phyloP scores from a whole-genome alignment of 2,797 vertebrate genomes.

The Mus minutoides region DNA sequence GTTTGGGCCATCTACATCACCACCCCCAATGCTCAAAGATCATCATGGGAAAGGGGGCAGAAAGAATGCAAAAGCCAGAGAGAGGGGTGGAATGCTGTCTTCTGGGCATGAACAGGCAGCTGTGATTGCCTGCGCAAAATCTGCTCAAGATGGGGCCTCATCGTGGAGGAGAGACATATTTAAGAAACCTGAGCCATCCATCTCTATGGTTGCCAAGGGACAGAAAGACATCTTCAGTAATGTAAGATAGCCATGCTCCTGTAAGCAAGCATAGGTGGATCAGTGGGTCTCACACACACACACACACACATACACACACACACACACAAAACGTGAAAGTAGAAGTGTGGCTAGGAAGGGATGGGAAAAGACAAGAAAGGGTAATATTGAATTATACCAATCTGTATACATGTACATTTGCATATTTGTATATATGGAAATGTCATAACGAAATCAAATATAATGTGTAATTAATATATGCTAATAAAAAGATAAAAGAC shows the following conservation, averaged over 20 bases:
- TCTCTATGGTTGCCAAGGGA: neutral
- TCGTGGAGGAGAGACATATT: neutral
- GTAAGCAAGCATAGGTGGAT: neutral
- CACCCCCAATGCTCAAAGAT: neutral
- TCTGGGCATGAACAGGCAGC: neutral
- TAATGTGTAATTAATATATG: conserved; percentile 5
- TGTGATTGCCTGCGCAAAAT: neutral
- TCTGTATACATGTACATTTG: neutral
- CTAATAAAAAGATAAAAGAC: neutral
- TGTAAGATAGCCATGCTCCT: neutral
- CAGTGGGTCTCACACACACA: neutral
- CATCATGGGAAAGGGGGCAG: neutral
- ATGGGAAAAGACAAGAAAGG: neutral
- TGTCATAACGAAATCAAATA: neutral
- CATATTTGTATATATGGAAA: neutral
- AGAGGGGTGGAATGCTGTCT: neutral
- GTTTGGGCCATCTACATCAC: neutral
- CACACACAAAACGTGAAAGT: neutral
- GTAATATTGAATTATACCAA: neutral
- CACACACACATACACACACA: neutral
- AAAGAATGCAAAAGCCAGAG: neutral
- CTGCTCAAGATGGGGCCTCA: neutral
- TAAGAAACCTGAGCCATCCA: neutral
- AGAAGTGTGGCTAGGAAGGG: neutral
- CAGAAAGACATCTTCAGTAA: neutral